phyloP scores from a whole-genome alignment of 2,113 vertebrate species.

The Blennius ocellaris region DNA sequence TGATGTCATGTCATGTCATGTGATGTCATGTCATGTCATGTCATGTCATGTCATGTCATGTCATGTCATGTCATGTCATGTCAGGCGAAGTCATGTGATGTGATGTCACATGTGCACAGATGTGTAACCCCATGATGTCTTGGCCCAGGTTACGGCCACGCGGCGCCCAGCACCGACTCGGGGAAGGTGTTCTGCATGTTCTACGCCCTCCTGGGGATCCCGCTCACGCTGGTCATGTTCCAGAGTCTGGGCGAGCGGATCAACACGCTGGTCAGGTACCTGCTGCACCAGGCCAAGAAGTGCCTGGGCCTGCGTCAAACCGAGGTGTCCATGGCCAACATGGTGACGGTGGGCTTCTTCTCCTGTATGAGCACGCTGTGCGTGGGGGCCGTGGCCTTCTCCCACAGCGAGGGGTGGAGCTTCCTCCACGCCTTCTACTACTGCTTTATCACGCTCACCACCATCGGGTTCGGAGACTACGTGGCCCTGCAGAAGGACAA shows the following conservation, averaged over 20 bases:
- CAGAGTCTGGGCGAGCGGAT: constrained; percentile 98
- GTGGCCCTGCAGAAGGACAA: constrained; percentile 95
- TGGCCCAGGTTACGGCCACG: constrained; percentile 94
- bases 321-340: constrained; percentile 98
- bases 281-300: constrained; percentile 93
- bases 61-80: too few species aligned
- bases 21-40: too few species aligned
- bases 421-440: constrained; percentile 99
- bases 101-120: too few species aligned
- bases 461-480: constrained; percentile 89
- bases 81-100: neutral
- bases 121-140: constrained; percentile 2
- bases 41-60: neutral
- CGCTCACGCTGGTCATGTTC: constrained; percentile 98
- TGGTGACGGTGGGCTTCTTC: constrained; percentile 97
- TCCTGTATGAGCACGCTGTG: constrained; percentile 95
- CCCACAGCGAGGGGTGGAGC: constrained; percentile 95
- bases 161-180: constrained; percentile 94
- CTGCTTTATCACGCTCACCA: constrained; percentile 99
- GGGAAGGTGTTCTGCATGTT: constrained; percentile 99
- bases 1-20: too few species aligned
- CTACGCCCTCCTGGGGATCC: constrained; percentile 97
- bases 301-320: constrained; percentile 90
- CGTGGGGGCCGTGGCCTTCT: constrained; percentile 92
- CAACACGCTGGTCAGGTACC: constrained; percentile 93